Base-by-base conservation (phyloP, 2,113 vertebrate species). In the Aplodontia rufa region DNA sequence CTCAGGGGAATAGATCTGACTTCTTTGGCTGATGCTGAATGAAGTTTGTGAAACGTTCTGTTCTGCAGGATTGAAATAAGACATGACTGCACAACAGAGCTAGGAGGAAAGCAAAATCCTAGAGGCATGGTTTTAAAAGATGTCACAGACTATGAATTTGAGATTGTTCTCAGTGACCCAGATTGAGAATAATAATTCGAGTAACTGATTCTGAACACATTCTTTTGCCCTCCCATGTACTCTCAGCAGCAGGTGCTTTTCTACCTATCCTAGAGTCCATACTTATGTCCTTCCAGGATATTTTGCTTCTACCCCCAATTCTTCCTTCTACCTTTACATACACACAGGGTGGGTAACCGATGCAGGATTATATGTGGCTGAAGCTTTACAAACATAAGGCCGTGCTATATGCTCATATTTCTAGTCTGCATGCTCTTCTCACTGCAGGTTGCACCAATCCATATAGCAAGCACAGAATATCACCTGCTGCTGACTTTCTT, bases 1-100 rank as follows among this genome's bases (percentile, higher is more conserved):
- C 96, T 97, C 96, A 90, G 79, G 93, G 92, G 96, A 96, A 90
- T 53, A 82, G 24, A 28, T 96, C 83, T 92, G 95, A 95, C 91
- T 95, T 96, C 80, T 88, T 87, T 95, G 87, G 78, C 49, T 92
- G 72, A 47, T 88, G 68, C 68, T 82, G 60, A 94, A 76, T 47
- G 69, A 90, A 93, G 66, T 90, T 88, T 30, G 66, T 51, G 26
- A 79, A 90, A 93, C 4, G 79, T 87, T 95, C 92, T 90, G 87
- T 90, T 97, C 51, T 88, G 37, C n/a, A 71, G 55, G 16, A 13
- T 62, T 82, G 80, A 84, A 85, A 66, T 49, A 90, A 82, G 45
- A 84, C 32, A 74, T 42, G 60, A 82, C 51, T 78, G 13, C 30
- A 19, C 68, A 94, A 81, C 58, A 37, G 30, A 22, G 37, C 66